phyloP scores from a whole-genome alignment of 2,113 vertebrate species.

The Etheostoma spectabile region DNA sequence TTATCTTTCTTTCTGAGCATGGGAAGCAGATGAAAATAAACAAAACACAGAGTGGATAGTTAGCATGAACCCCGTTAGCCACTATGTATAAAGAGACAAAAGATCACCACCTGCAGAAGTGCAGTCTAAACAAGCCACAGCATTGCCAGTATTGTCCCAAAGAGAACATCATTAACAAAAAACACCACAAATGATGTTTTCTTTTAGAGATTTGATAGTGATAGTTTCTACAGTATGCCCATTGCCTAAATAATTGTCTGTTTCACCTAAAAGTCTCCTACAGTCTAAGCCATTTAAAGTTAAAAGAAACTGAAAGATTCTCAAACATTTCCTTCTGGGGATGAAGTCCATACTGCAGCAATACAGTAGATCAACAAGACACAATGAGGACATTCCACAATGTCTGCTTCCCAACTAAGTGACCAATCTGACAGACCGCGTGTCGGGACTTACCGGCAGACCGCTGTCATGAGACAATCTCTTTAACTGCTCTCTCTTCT shows the following conservation, averaged over 20 bases:
- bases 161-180: not conserved
- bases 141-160: not conserved
- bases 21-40: no score
- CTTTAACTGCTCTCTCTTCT: slow-evolving; percentile 87
- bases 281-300: not conserved
- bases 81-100: not conserved
- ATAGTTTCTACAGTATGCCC: not conserved
- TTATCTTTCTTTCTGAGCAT: not conserved
- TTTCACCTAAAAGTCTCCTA: not conserved
- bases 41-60: not conserved
- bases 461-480: slow-evolving; percentile 88
- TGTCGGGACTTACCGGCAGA: slow-evolving; percentile 86
- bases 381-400: not conserved
- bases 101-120: slow-evolving; percentile 2
- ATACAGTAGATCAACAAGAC: not conserved
- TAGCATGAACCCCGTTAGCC: not conserved
- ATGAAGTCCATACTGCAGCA: not conserved
- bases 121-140: slow-evolving; percentile 28
- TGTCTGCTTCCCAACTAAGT: slow-evolving; percentile 16
- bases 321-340: not conserved
- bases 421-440: not conserved
- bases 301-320: not conserved
- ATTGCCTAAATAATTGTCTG: not conserved
- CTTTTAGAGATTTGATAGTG: no score
- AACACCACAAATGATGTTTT: not conserved